phyloP scores from a whole-genome alignment of 2,797 vertebrate species.

The Morus bassanus region DNA sequence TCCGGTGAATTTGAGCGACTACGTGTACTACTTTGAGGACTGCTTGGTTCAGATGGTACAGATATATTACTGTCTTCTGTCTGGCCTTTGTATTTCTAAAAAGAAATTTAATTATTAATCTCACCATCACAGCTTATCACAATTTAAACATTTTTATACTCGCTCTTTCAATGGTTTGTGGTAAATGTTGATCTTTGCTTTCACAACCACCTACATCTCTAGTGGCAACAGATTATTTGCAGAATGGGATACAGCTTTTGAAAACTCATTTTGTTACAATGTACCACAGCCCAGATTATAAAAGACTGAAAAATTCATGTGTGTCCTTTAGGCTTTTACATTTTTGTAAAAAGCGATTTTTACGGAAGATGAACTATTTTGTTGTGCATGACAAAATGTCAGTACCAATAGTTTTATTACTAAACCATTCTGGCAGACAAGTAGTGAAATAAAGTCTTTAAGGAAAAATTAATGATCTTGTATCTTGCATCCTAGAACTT shows the following conservation, averaged over 20 bases:
- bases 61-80: conserved; percentile 91
- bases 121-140: neutral
- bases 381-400: neutral
- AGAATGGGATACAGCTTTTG: neutral
- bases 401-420: neutral
- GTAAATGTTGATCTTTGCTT: neutral
- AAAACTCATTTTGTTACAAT: neutral
- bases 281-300: neutral
- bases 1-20: conserved; percentile 96
- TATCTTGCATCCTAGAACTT: neutral
- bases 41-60: conserved; percentile 91
- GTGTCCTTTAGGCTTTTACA: neutral
- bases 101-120: neutral
- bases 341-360: neutral
- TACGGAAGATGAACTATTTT: neutral
- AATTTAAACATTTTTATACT: neutral
- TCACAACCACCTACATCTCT: neutral
- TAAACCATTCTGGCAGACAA: neutral
- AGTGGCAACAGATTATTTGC: neutral
- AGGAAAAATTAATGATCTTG: neutral
- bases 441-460: neutral
- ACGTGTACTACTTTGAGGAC: conserved; percentile 92
- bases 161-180: neutral
- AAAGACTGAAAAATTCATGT: neutral
- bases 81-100: conserved; percentile 90